Conservation (phyloP, 2,113 vertebrate genomes). For the Poeciliopsis occidentalis region DNA sequence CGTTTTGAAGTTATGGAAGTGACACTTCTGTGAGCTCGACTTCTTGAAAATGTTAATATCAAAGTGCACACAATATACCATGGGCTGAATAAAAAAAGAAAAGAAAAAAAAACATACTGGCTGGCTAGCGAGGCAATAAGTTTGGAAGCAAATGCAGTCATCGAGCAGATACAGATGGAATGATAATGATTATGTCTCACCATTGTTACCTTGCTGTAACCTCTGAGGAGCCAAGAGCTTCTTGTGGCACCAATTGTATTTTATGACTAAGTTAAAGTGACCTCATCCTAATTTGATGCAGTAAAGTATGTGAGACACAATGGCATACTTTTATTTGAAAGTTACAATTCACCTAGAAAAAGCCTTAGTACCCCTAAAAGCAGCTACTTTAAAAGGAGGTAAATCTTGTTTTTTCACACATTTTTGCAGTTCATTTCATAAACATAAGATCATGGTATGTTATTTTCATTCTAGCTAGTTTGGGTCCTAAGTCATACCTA, state of each 20-base stretch:
- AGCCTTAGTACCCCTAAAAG: neutral
- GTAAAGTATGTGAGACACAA: constrained; percentile 23
- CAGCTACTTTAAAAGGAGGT: neutral
- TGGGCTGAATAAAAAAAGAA: constrained; percentile 7
- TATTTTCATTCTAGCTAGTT: neutral
- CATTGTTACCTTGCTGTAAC: constrained; percentile 35
- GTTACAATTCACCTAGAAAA: neutral
- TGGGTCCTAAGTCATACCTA: neutral
- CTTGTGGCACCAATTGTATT: constrained; percentile 43
- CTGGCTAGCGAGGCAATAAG: constrained; percentile 46
- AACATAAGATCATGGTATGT: neutral
- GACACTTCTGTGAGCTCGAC: constrained; percentile 39
- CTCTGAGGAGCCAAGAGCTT: constrained; percentile 25
- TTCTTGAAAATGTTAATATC: constrained; percentile 47
- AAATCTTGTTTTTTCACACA: neutral
- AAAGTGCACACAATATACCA: constrained; percentile 41
- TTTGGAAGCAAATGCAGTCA: constrained; percentile 30
- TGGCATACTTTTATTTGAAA: constrained; percentile 16
- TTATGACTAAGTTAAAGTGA: constrained; percentile 38
- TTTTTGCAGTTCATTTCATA: neutral
- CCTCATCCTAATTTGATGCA: constrained; percentile 41
- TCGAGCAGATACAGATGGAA: constrained; percentile 41
- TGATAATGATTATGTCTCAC: constrained; percentile 41
- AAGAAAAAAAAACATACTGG: constrained; percentile 25
- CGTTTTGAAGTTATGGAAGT: constrained; percentile 44